Percentiles rank a stretch among this genome's conserved stretches.
These are phyloP conservation scores for Chloroceryle inda DNA, from an alignment of 2,797 vertebrate species.

Conservation along the genomic window DNA sequence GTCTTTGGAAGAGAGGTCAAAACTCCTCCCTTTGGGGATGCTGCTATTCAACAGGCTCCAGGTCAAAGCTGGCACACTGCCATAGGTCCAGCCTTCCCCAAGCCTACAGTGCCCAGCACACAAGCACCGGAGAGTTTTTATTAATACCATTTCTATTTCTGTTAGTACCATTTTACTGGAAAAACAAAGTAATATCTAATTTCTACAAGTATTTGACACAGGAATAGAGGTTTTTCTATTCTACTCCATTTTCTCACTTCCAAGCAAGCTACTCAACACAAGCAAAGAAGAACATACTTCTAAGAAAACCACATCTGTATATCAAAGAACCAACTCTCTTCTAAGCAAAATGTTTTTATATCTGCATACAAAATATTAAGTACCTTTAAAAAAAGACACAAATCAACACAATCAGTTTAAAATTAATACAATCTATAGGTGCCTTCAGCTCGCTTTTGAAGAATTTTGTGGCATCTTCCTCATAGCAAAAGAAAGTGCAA, in stretches of 20 bases:
- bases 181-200: not conserved
- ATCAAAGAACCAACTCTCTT: not conserved
- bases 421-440: not conserved
- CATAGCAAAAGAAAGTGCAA: not conserved
- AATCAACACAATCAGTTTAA: not conserved
- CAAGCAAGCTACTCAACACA: not conserved
- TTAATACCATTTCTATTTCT: not conserved
- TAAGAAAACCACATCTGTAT: not conserved
- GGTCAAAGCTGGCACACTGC: rapidly evolving
- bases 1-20: not conserved
- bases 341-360: not conserved
- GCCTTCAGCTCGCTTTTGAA: not conserved
- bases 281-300: not conserved
- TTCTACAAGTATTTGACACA: not conserved
- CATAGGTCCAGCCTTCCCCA: not conserved
- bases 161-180: not conserved
- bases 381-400: not conserved
- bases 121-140: not conserved
- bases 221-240: not conserved
- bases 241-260: not conserved
- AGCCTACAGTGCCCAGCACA: not conserved
- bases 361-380: not conserved
- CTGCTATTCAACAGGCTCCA: not conserved
- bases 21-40: not conserved
- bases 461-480: not conserved